phyloP scores from a whole-genome alignment of 2,113 vertebrate genomes.

The Onychorhynchus coronatus region DNA sequence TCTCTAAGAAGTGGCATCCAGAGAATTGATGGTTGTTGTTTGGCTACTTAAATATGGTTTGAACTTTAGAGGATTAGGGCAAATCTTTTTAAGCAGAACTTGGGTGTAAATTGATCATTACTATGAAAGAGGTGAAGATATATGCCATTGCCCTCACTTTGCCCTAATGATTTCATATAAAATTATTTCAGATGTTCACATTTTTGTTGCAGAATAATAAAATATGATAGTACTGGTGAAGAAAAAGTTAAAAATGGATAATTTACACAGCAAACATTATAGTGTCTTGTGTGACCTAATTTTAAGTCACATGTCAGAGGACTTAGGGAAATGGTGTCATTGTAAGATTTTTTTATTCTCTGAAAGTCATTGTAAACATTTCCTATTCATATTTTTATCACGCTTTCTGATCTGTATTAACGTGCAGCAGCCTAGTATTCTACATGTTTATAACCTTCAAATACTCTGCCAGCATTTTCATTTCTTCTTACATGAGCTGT shows the following conservation, averaged over 20 bases:
- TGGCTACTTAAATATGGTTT: not conserved
- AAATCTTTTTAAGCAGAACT: not conserved
- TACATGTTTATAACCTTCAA: not conserved
- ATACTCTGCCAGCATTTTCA: not conserved
- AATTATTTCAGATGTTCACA: not conserved
- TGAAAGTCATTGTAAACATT: not conserved
- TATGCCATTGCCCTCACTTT: not conserved
- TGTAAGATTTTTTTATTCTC: not conserved
- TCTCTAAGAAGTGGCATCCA: not conserved
- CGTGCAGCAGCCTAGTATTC: accelerated
- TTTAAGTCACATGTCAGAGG: not conserved
- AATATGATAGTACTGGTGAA: not conserved
- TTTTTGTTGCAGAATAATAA: not conserved
- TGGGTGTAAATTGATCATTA: not conserved
- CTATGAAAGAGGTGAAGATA: too few relatives aligned
- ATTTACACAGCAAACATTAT: not conserved
- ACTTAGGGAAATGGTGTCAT: not conserved
- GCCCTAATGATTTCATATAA: not conserved
- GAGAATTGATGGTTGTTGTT: not conserved
- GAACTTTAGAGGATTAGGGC: not conserved
- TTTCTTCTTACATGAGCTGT: not conserved
- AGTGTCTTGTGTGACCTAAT: not conserved
- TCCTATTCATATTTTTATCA: not conserved
- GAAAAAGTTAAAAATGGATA: not conserved
- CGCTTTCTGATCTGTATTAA: not conserved